Conservation (phyloP, 2,113 vertebrate genomes). For the Turnix velox region DNA sequence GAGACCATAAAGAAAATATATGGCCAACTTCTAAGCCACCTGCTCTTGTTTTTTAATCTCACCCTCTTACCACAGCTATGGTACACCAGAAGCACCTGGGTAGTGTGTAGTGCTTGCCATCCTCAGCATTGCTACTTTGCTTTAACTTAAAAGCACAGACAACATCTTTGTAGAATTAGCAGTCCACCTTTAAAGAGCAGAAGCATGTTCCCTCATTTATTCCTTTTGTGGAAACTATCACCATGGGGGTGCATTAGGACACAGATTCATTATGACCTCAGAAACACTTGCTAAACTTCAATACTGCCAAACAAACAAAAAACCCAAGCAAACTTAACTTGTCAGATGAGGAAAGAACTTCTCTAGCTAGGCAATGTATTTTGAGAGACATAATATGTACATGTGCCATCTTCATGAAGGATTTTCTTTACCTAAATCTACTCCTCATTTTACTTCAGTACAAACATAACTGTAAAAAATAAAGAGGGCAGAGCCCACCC, state of each 20-base stretch:
- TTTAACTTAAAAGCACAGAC: not conserved
- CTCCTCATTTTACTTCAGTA: not conserved
- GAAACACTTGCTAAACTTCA: not conserved
- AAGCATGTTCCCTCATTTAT: not conserved
- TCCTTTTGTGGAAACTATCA: not conserved
- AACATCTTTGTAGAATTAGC: not conserved
- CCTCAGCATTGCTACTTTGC: not conserved
- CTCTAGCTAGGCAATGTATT: not conserved
- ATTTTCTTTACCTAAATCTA: not conserved
- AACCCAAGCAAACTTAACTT: not conserved
- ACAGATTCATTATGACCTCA: not conserved
- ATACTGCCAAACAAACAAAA: not conserved
- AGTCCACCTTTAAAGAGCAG: not conserved
- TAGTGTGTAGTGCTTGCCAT: not conserved
- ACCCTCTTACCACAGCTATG: not conserved
- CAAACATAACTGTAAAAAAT: not conserved
- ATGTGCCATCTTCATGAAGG: rapidly evolving
- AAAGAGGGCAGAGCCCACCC: not conserved
- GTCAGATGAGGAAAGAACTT: not conserved
- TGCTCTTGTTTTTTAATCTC: not conserved
- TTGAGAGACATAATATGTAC: not conserved
- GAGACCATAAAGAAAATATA: not conserved
- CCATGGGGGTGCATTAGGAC: not conserved
- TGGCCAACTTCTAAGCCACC: not conserved
- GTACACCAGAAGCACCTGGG: rapidly evolving